A percentile compares a stretch with the other conserved stretches of the same genome.
Evolutionary conservation across 2,113 vertebrate species (phyloP).

Genomic region (Coracopsis vasa): DNA sequence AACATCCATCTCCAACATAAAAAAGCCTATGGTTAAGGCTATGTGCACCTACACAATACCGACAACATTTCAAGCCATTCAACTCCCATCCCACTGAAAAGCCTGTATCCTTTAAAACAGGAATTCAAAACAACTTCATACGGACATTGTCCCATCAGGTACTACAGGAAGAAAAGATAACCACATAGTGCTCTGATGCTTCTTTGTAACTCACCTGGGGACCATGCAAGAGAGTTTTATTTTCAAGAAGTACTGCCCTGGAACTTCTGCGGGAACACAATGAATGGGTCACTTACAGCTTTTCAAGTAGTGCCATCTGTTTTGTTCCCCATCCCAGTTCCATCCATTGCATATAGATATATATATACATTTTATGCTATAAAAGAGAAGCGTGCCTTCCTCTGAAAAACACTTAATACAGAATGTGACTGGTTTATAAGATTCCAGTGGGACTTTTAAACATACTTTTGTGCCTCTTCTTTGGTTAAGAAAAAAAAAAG

Average conservation of each 20-base stretch:
- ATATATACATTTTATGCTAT: not conserved
- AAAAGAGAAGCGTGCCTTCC: not conserved
- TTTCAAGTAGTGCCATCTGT: not conserved
- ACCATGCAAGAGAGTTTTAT: not conserved
- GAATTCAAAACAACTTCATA: rapidly evolving
- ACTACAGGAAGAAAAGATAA: not conserved
- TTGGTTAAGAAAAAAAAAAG: conserved; percentile 6
- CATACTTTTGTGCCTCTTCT: conserved; percentile 26
- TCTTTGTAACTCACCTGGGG: not conserved
- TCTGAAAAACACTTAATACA: not conserved
- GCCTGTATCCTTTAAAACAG: rapidly evolving
- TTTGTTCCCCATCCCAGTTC: not conserved
- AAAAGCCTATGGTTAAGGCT: not conserved
- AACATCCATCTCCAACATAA: not conserved
- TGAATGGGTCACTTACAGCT: not conserved
- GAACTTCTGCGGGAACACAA: not conserved
- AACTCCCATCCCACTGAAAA: not conserved
- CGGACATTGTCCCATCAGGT: not conserved
- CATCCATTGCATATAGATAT: not conserved
- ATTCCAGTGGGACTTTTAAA: not conserved
- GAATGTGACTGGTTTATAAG: not conserved
- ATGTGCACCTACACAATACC: not conserved
- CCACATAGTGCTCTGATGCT: not conserved
- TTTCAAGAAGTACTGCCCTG: not conserved
- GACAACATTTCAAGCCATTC: not conserved